Evolutionary conservation across 2,113 vertebrate genomes (phyloP).

Genomic region (Cnemophilus loriae): DNA sequence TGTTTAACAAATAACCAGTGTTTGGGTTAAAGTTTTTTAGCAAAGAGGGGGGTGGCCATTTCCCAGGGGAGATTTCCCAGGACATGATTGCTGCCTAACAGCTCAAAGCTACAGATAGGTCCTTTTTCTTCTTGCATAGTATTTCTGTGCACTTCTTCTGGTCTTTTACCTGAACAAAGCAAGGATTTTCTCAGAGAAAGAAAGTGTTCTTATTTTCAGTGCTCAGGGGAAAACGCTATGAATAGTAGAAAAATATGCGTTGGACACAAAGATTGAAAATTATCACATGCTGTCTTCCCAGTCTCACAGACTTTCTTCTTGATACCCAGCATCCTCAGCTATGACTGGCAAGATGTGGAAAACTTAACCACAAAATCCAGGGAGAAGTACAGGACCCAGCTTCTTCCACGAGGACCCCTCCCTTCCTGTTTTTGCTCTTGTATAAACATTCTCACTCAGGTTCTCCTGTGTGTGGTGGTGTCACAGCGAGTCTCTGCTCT

Average conservation of each 20-base stretch:
- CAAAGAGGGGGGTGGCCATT: neutral
- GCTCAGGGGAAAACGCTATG: neutral
- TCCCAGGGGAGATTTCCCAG: neutral
- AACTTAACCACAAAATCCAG: neutral
- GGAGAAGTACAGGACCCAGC: neutral
- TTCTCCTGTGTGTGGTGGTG: neutral
- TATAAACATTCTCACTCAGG: neutral
- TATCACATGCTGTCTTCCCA: neutral
- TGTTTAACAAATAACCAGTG: constrained; percentile 65
- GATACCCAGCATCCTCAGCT: neutral
- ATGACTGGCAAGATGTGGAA: neutral
- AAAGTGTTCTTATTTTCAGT: neutral
- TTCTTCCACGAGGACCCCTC: neutral
- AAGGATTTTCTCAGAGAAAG: neutral
- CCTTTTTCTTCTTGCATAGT: neutral
- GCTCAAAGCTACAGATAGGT: neutral
- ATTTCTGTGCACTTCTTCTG: neutral
- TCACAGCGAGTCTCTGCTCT: fast-evolving
- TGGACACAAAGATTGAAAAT: neutral
- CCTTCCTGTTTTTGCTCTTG: neutral
- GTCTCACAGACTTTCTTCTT: neutral
- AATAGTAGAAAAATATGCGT: neutral
- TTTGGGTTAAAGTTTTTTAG: constrained; percentile 32
- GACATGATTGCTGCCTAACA: neutral
- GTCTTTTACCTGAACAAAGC: neutral